A percentile compares a stretch with the other conserved stretches of the same genome.
Evolutionary conservation across 1,140 invertebrate genomes (phyloP).

Genomic region (Drosophila kepulauana): DNA sequence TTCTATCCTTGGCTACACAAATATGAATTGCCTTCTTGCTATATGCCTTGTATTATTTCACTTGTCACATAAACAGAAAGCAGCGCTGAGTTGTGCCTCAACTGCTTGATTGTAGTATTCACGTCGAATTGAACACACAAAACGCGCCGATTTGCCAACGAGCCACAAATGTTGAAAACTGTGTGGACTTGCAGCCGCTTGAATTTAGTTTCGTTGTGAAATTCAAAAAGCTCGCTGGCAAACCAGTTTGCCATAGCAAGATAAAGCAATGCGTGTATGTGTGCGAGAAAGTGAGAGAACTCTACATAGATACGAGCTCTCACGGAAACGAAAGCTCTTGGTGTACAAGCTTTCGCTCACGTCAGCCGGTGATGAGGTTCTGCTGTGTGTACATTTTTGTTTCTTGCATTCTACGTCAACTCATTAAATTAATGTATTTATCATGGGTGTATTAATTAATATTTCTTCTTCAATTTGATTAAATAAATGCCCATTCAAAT

Average conservation of each 20-base stretch:
- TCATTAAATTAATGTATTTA: neutral
- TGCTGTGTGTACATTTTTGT: neutral
- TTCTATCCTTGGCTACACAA: slow-evolving; percentile 28
- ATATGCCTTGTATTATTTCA: slow-evolving; percentile 5
- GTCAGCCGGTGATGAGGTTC: slow-evolving; percentile 17
- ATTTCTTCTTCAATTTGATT: neutral
- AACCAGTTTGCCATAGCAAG: slow-evolving; percentile 69
- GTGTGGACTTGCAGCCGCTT: slow-evolving; percentile 28
- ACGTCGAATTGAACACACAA: slow-evolving; percentile 49
- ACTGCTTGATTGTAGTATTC: slow-evolving; percentile 66
- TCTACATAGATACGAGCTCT: slow-evolving; percentile 43
- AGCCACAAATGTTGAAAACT: slow-evolving; percentile 49
- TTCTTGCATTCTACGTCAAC: slow-evolving; percentile 26
- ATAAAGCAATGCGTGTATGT: slow-evolving; percentile 48
- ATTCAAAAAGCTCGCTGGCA: slow-evolving; percentile 73
- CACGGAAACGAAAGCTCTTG: neutral
- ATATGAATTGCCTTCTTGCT: neutral
- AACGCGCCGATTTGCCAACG: neutral
- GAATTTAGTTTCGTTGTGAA: slow-evolving; percentile 83
- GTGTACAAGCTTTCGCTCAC: slow-evolving; percentile 8
- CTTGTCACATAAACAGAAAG: slow-evolving; percentile 14
- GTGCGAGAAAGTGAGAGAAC: slow-evolving; percentile 18
- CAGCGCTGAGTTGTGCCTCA: slow-evolving; percentile 53
- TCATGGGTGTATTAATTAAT: neutral
- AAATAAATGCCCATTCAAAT: neutral